phyloP scores from a whole-genome alignment of 1,140 invertebrate species.

The Lepidotrigona ventralis region DNA sequence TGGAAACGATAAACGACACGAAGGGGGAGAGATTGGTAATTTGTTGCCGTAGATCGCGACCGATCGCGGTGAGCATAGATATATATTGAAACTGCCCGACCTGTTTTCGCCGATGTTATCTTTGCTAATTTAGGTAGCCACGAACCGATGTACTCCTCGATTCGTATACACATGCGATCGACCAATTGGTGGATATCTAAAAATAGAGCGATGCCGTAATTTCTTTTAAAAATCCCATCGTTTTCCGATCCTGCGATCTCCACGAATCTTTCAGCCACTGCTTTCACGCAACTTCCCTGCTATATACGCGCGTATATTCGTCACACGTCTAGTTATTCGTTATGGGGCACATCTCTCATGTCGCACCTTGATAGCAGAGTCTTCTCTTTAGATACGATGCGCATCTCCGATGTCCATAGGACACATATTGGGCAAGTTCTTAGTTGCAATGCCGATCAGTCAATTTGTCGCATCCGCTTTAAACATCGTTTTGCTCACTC shows the following conservation, averaged over 20 bases:
- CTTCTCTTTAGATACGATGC: too few species aligned
- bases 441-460: slow-evolving; percentile 10
- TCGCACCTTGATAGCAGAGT: background rate
- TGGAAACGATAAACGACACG: slow-evolving; percentile 28
- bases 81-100: slow-evolving; percentile 13
- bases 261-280: background rate
- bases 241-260: background rate
- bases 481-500: background rate
- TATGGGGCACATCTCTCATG: background rate
- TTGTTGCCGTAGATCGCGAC: background rate
- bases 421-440: background rate
- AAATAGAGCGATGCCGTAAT: slow-evolving; percentile 48
- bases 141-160: background rate
- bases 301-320: slow-evolving; percentile 19
- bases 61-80: background rate
- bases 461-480: background rate
- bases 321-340: slow-evolving; percentile 34
- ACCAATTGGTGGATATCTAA: slow-evolving; percentile 34
- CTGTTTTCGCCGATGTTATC: background rate
- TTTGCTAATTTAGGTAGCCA: slow-evolving; percentile 17
- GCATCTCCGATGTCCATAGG: too few species aligned
- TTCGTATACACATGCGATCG: slow-evolving; percentile 8
- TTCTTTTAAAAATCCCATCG: slow-evolving; percentile 35
- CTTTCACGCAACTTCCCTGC: slow-evolving; percentile 16
- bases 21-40: slow-evolving; percentile 5